Evolutionary conservation across 2,888 invertebrate genomes (phyloP), one percentile per base, ranked within the genome.

Genomic region (Eupithecia pulchellata): DNA sequence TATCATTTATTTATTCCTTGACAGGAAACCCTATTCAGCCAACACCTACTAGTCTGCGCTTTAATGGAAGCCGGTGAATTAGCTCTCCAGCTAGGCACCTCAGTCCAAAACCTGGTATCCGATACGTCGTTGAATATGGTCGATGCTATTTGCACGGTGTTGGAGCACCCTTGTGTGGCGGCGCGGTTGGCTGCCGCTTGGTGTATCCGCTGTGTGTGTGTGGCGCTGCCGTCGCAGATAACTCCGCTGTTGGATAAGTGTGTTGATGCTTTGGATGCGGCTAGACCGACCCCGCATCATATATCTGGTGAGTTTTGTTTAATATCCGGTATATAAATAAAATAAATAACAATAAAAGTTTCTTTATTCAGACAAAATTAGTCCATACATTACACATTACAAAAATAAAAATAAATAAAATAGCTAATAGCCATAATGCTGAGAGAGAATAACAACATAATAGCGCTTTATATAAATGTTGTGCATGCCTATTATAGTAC

Each of bases 111-210:
- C 85, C 95, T 99, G 11, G 96, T 99, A 11, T 96, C 97, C 0
- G 99, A 99, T 91, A 97, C 97, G 47, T 97, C 98, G 1, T 92
- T 98, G 75, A 98, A 95, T 78, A 95, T 95, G 83, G 90, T 95
- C 34, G 95, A 95, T 78, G 95, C 95, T 66, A 95, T 95, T 13
- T 95, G 95, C 76, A 93, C 95, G 13, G 96, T 99, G 27, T 88
- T 99, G 74, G 96, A 98, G 52, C 99, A 99, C 91, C 99, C 99
- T 0, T 98, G 98, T 87, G 97, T 98, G 77, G 98, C 99, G 17
- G 99, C 99, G 1, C 95, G 99, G 30, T 91, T 99, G 68, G 98
- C 99, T 17, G 99, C 99, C 25, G 98, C 99, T 25, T 99, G 99
- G 98, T 98, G 98, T 88, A 93, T 99, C 73, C 96, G 98, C 68